phyloP scores from a whole-genome alignment of 1,140 invertebrate genomes.

The Drosophila arawakana region DNA sequence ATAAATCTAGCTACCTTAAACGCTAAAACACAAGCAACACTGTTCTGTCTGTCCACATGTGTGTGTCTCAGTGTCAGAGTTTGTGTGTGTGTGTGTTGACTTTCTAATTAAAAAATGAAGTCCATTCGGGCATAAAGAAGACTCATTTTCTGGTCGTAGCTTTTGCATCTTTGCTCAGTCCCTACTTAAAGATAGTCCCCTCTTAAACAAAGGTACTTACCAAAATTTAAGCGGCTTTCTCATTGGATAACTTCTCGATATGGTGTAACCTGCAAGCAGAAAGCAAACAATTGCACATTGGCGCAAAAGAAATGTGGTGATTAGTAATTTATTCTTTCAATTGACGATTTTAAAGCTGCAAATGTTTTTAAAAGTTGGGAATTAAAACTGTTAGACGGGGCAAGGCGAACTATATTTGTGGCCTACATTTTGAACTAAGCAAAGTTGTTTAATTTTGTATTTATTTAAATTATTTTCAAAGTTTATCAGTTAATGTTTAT shows the following conservation, averaged over 20 bases:
- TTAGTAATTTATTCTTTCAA: constrained; percentile 67
- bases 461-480: constrained; percentile 3
- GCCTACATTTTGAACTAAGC: constrained; percentile 3
- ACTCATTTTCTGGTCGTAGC: constrained; percentile 47
- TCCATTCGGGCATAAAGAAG: constrained; percentile 58
- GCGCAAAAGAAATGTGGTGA: constrained; percentile 70
- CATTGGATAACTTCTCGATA: constrained; percentile 85
- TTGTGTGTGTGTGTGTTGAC: constrained; percentile 50
- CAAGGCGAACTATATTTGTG: neutral
- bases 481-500: constrained; percentile 55
- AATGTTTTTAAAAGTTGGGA: constrained; percentile 22
- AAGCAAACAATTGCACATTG: constrained; percentile 66
- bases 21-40: neutral
- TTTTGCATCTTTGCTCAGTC: constrained; percentile 30
- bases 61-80: neutral
- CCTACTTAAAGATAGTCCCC: constrained; percentile 37
- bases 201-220: constrained; percentile 59
- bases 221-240: constrained; percentile 84
- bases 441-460: neutral
- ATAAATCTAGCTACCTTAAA: neutral
- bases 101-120: constrained; percentile 79
- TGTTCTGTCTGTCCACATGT: neutral
- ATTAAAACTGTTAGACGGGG: neutral
- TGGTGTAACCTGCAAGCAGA: constrained; percentile 84
- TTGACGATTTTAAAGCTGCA: constrained; percentile 50